Conservation (phyloP, 1,140 invertebrate species). For the Listronotus bonariensis region DNA sequence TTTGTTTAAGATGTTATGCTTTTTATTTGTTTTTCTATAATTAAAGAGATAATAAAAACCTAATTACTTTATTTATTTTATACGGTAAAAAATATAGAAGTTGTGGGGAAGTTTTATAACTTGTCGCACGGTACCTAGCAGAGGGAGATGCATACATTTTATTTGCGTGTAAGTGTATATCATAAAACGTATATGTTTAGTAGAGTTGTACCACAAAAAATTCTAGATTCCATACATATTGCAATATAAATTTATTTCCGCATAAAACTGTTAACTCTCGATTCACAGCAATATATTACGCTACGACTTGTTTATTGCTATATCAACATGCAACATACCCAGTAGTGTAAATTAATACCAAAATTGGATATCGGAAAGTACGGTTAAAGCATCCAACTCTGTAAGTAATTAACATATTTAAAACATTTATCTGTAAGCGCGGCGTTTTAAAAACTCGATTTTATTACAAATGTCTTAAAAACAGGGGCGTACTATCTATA, state of each 20-base stretch:
- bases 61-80: no score
- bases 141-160: no score
- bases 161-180: no score
- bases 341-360: slow-evolving; percentile 5
- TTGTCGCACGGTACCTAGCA: no score
- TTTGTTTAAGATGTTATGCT: no score
- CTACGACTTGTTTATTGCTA: slow-evolving; percentile 6
- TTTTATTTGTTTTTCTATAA: no score
- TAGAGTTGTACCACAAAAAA: no score
- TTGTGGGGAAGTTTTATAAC: no score
- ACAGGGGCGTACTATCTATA: not conserved
- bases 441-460: not conserved
- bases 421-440: slow-evolving; percentile 15
- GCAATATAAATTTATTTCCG: not conserved
- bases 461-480: not conserved
- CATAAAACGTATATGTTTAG: no score
- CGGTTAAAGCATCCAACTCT: slow-evolving; percentile 9
- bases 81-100: no score
- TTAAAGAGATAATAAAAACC: no score
- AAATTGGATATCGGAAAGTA: slow-evolving; percentile 25
- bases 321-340: slow-evolving; percentile 5
- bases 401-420: slow-evolving; percentile 28
- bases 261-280: not conserved
- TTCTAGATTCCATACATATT: no score
- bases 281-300: not conserved